phyloP scores from a whole-genome alignment of 2,797 vertebrate species.

The Brachyalestes nurse region DNA sequence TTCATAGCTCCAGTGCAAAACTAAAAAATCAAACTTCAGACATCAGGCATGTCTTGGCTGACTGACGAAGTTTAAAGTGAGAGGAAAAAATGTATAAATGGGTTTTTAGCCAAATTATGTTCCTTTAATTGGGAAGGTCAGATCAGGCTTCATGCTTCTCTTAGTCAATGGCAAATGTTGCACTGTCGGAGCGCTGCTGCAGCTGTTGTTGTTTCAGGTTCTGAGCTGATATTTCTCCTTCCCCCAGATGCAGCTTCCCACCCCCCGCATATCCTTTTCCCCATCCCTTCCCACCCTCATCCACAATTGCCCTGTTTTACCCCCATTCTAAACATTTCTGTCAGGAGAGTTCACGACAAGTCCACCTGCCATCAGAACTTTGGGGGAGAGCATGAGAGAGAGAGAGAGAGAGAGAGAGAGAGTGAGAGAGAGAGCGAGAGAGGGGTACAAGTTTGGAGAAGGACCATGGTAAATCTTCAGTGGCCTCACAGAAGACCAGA shows the following conservation, averaged over 20 bases:
- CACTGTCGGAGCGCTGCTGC: constrained; percentile 51
- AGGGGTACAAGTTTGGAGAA: neutral
- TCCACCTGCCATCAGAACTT: constrained; percentile 56
- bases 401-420: constrained; percentile 6
- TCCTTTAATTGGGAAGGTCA: neutral
- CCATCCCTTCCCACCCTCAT: constrained; percentile 42
- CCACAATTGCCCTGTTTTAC: constrained; percentile 26
- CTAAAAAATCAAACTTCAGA: too few species aligned
- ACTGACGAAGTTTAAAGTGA: too few species aligned
- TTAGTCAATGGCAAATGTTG: constrained; percentile 71
- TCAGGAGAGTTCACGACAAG: constrained; percentile 38
- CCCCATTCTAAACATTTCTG: constrained; percentile 34
- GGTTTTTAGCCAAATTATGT: too few species aligned
- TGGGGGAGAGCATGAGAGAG: neutral
- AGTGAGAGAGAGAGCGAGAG: constrained; percentile 12
- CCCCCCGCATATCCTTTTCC: constrained; percentile 35
- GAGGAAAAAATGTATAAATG: too few species aligned
- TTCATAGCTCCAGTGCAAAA: too few species aligned
- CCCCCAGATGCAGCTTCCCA: constrained; percentile 41
- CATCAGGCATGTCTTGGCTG: too few species aligned
- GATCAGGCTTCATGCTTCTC: constrained; percentile 63
- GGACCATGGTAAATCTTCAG: constrained; percentile 14
- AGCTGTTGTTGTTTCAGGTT: constrained; percentile 84
- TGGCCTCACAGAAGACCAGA: constrained; percentile 21
- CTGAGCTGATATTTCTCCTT: constrained; percentile 54